Conservation (phyloP, 1,140 invertebrate genomes). For the Protaetia brevitarsis region DNA sequence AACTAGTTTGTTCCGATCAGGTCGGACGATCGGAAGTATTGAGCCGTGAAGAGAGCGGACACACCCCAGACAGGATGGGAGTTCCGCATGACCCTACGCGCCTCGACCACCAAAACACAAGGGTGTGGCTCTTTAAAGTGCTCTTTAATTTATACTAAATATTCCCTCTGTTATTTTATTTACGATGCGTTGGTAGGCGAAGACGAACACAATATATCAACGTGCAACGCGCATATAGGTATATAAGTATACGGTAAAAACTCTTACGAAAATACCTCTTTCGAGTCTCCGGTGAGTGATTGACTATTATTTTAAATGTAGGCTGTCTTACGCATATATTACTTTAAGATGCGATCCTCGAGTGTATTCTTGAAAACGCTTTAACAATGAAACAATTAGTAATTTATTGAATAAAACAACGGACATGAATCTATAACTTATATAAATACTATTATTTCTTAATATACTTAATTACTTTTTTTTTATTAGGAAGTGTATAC, state of each 20-base stretch:
- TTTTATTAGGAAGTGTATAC: too few relatives aligned
- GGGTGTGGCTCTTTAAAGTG: conserved; percentile 9
- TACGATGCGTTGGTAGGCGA: conserved; percentile 11
- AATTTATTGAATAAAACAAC: too few relatives aligned
- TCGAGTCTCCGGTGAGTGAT: background rate
- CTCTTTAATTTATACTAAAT: conserved; percentile 21
- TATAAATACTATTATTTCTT: too few relatives aligned
- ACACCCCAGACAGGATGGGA: conserved; percentile 44
- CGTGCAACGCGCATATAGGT: background rate
- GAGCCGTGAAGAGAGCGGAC: conserved; percentile 39
- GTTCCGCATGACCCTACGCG: conserved; percentile 32
- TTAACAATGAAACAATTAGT: too few relatives aligned
- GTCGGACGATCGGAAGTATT: conserved; percentile 28
- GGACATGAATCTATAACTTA: too few relatives aligned
- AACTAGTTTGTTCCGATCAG: background rate
- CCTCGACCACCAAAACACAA: conserved; percentile 21
- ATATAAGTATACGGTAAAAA: too few relatives aligned
- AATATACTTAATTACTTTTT: too few relatives aligned
- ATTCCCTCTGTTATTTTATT: conserved; percentile 16
- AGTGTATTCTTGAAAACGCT: too few relatives aligned
- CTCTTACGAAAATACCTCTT: background rate
- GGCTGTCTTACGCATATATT: too few relatives aligned
- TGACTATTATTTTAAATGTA: too few relatives aligned
- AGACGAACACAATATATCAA: background rate
- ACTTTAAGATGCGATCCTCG: too few relatives aligned